A percentile compares a stretch with the other conserved stretches of the same genome.
phyloP scores from a whole-genome alignment of 2,888 invertebrate species.

The Hirudinaria manillensis region DNA sequence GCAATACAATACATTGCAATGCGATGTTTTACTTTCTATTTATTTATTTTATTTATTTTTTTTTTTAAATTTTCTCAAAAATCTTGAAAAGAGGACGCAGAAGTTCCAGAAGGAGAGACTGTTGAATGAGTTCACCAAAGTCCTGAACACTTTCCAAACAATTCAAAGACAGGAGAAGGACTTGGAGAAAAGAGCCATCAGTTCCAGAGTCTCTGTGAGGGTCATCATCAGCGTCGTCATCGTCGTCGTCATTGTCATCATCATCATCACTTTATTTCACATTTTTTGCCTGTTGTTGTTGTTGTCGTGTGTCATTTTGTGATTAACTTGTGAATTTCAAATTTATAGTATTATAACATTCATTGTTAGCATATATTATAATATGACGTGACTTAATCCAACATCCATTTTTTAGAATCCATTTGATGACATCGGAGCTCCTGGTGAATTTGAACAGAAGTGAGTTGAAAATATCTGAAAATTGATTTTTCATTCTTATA shows the following conservation, averaged over 20 bases:
- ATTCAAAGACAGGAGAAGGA: slow-evolving; percentile 77
- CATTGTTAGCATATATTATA: no score
- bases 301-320: not conserved
- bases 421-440: no score
- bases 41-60: no score
- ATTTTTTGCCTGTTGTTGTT: not conserved
- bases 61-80: no score
- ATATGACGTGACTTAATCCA: no score
- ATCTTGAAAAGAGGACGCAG: slow-evolving; percentile 63
- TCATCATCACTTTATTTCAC: not conserved
- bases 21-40: no score
- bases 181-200: slow-evolving; percentile 65
- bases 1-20: no score
- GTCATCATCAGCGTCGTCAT: not conserved
- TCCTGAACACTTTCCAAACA: slow-evolving; percentile 78
- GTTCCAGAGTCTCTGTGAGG: slow-evolving; percentile 33
- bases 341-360: not conserved
- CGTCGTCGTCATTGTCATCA: not conserved
- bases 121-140: slow-evolving; percentile 82
- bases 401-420: no score
- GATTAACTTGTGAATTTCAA: not conserved
- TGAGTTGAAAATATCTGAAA: no score
- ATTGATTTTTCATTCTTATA: no score
- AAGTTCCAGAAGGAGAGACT: slow-evolving; percentile 82
- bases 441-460: no score